A percentile compares a stretch with the other conserved stretches of the same genome.
phyloP scores from a whole-genome alignment of 1,140 invertebrate genomes.

The Drosophila miranda region DNA sequence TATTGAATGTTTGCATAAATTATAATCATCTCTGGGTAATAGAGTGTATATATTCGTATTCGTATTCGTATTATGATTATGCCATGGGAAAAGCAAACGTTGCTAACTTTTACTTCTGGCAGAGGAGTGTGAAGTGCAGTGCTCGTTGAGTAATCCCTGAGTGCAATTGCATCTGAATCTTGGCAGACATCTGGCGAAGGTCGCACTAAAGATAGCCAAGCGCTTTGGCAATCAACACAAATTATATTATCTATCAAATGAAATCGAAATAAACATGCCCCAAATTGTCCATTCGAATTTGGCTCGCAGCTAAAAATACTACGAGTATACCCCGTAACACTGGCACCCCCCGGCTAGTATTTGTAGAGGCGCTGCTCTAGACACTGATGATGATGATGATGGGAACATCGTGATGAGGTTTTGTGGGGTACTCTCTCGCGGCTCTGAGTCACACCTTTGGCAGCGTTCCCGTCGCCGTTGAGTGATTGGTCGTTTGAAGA shows the following conservation, averaged over 20 bases:
- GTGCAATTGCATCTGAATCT: slow-evolving; percentile 9
- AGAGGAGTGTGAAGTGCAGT: slow-evolving; percentile 56
- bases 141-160: slow-evolving; percentile 24
- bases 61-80: slow-evolving; percentile 11
- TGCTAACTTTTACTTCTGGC: slow-evolving; percentile 63
- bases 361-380: slow-evolving; percentile 30
- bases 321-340: slow-evolving; percentile 5
- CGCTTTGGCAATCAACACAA: slow-evolving; percentile 24
- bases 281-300: slow-evolving; percentile 51
- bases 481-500: slow-evolving; percentile 69
- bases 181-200: slow-evolving; percentile 43
- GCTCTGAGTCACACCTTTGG: slow-evolving; percentile 60
- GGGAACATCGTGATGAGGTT: neutral
- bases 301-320: slow-evolving; percentile 41
- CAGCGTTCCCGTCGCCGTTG: slow-evolving; percentile 41
- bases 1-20: slow-evolving; percentile 60
- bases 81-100: slow-evolving; percentile 33
- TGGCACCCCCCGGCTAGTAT: slow-evolving; percentile 17
- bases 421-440: slow-evolving; percentile 2
- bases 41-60: no score
- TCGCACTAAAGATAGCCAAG: slow-evolving; percentile 48
- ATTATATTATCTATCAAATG: slow-evolving; percentile 27
- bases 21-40: slow-evolving; percentile 16
- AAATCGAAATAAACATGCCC: slow-evolving; percentile 44
- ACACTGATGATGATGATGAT: slow-evolving; percentile 7